Evolutionary conservation across 2,113 vertebrate species (phyloP).

Genomic region (Microcebus ravelobensis): DNA sequence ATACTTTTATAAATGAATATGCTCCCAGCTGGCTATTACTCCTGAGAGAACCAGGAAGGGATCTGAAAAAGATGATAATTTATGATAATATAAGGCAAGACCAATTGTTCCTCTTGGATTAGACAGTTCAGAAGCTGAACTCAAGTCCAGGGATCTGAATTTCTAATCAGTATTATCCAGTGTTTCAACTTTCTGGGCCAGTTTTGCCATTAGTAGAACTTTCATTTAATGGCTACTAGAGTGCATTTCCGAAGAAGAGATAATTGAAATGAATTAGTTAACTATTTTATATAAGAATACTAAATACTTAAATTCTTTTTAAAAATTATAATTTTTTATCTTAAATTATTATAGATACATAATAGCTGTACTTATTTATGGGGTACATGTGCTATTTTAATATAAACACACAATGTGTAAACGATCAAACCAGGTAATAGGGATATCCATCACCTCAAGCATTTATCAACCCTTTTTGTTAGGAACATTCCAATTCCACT

Average conservation of each 20-base stretch:
- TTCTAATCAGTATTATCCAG: conserved; percentile 52
- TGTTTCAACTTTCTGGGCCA: conserved; percentile 31
- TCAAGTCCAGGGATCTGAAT: conserved; percentile 76
- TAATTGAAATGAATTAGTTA: conserved; percentile 3
- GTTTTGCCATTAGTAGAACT: not conserved
- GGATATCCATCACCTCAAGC: not conserved
- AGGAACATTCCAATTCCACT: not conserved
- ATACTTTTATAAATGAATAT: conserved; percentile 81
- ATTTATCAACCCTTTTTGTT: not conserved
- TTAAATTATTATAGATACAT: not conserved
- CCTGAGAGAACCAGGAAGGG: conserved; percentile 79
- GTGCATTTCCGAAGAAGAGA: not conserved
- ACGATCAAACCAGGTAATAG: not conserved
- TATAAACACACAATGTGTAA: not conserved
- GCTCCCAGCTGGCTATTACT: conserved; percentile 78
- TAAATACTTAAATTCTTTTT: not conserved
- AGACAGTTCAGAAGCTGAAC: conserved; percentile 81
- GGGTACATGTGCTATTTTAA: not conserved
- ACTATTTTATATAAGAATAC: not conserved
- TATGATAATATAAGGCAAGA: conserved; percentile 81
- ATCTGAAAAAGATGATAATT: conserved; percentile 79
- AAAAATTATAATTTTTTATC: not conserved
- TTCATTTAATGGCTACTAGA: conserved; percentile 8
- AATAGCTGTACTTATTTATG: not conserved
- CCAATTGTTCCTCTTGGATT: conserved; percentile 75